Conservation (phyloP, 2,797 vertebrate genomes). For the Sebastes melanostomus region DNA sequence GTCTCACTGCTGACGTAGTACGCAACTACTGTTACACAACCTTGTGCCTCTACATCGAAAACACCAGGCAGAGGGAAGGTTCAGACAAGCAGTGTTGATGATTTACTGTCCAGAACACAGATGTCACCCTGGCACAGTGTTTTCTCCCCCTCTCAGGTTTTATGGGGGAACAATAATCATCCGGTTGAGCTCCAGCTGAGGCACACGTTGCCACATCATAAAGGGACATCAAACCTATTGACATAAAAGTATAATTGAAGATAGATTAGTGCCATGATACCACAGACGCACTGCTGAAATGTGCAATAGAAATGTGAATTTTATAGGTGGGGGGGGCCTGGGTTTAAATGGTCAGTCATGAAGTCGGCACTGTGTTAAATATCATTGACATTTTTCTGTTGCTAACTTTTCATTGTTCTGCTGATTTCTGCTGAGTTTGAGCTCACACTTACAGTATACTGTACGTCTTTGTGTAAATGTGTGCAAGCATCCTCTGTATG, state of each 20-base stretch:
- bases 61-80: constrained; percentile 31
- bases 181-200: constrained; percentile 66
- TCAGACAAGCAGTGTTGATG: constrained; percentile 49
- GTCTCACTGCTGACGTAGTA: constrained; percentile 32
- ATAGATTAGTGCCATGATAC: constrained; percentile 40
- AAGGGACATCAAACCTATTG: constrained; percentile 40
- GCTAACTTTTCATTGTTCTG: constrained; percentile 5
- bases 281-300: constrained; percentile 20
- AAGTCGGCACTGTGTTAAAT: constrained; percentile 1
- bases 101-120: constrained; percentile 64
- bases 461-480: constrained; percentile 25
- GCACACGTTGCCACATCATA: constrained; percentile 44
- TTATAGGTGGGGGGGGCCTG: not conserved
- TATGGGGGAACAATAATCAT: constrained; percentile 68
- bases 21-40: constrained; percentile 54
- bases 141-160: constrained; percentile 71
- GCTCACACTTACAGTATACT: not conserved
- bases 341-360: not conserved
- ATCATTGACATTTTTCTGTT: constrained; percentile 12
- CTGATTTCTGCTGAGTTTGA: constrained; percentile 28
- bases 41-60: constrained; percentile 45
- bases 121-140: constrained; percentile 67
- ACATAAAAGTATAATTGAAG: constrained; percentile 49
- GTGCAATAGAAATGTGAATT: constrained; percentile 34
- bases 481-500: constrained; percentile 4